phyloP scores from a whole-genome alignment of 2,113 vertebrate genomes.

The Tragelaphus scriptus region DNA sequence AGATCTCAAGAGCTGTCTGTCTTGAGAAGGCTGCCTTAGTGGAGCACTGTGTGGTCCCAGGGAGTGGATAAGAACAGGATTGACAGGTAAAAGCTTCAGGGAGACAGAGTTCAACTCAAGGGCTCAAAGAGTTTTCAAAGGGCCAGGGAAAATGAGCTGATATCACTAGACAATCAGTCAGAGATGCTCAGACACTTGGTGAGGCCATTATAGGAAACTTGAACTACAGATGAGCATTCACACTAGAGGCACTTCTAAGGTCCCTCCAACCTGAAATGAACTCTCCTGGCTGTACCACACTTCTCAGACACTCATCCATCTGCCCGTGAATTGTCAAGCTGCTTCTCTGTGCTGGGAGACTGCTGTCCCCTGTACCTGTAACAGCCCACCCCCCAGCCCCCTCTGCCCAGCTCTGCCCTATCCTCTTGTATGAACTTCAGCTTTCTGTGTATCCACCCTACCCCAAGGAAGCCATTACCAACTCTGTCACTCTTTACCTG shows the following conservation, averaged over 20 bases:
- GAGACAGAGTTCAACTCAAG: not conserved
- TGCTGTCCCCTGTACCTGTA: not conserved
- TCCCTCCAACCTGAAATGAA: not conserved
- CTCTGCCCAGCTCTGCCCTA: fast-evolving
- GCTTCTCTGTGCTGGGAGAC: not conserved
- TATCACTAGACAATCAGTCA: not conserved
- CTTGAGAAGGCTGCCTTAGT: not conserved
- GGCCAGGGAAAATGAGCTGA: not conserved
- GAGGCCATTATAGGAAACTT: not conserved
- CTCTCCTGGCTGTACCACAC: not conserved
- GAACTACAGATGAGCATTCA: not conserved
- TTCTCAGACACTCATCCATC: not conserved
- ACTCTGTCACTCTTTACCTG: not conserved
- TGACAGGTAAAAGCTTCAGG: not conserved
- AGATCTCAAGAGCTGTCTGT: not conserved
- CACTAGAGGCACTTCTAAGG: not conserved
- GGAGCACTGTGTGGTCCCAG: not conserved
- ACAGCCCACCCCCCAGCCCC: not conserved
- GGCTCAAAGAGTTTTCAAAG: not conserved
- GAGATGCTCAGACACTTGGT: not conserved
- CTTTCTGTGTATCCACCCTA: too few species aligned
- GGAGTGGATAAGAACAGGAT: not conserved
- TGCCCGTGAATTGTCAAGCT: not conserved
- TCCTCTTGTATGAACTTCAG: not conserved
- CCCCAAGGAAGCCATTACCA: not conserved